Percentiles rank a stretch among this genome's conserved stretches.
These are phyloP conservation scores for Trissolcus brochymenae DNA, from an alignment of 2,888 invertebrate genomes.

Conservation along the genomic window DNA sequence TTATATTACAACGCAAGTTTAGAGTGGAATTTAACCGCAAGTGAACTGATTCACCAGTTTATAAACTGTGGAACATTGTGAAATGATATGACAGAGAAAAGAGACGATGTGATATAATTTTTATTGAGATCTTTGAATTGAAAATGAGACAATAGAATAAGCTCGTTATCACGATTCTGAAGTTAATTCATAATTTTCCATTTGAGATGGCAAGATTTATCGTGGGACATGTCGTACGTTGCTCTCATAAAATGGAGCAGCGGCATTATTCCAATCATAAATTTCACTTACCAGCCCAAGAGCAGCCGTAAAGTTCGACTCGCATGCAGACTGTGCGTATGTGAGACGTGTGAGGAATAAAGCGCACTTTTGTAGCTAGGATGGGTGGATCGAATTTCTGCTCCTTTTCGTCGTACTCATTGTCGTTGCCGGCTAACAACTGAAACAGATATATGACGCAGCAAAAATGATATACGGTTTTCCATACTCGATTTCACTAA, in stretches of 20 bases:
- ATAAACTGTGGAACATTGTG: not conserved
- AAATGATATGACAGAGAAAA: not conserved
- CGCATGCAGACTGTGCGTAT: slow-evolving; percentile 88
- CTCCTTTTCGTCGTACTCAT: slow-evolving; percentile 86
- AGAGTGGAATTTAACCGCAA: not conserved
- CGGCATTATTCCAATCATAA: slow-evolving; percentile 61
- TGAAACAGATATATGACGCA: slow-evolving; percentile 75
- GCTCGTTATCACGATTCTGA: slow-evolving; percentile 42
- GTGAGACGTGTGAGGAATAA: slow-evolving; percentile 87
- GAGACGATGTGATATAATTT: not conserved
- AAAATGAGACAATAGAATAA: slow-evolving; percentile 32
- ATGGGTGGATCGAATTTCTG: slow-evolving; percentile 86
- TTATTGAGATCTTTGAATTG: not conserved
- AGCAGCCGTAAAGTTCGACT: slow-evolving; percentile 88
- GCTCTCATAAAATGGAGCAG: slow-evolving; percentile 48
- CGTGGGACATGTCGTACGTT: slow-evolving; percentile 29
- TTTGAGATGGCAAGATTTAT: slow-evolving; percentile 49
- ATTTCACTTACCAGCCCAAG: slow-evolving; percentile 83
- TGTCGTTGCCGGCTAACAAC: slow-evolving; percentile 87
- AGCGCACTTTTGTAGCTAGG: slow-evolving; percentile 85
- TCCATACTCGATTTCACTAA: slow-evolving; percentile 14
- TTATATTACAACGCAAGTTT: not conserved
- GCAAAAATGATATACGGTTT: slow-evolving; percentile 39
- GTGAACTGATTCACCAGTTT: not conserved
- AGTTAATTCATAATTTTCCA: slow-evolving; percentile 51